Percentiles rank a stretch among this genome's conserved stretches.
Conservation (phyloP, 2,888 invertebrate species). For the Bhutanitis thaidina region DNA sequence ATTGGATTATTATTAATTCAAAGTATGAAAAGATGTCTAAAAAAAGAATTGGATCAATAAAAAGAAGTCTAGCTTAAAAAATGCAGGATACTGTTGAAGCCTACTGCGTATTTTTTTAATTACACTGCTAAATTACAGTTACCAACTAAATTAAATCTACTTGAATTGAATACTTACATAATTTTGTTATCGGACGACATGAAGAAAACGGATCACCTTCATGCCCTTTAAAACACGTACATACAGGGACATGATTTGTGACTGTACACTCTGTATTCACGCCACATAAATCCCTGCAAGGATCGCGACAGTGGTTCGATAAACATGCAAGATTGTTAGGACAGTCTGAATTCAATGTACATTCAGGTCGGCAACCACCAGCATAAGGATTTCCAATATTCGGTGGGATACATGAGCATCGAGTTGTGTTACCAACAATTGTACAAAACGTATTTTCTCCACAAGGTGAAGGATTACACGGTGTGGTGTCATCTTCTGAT, state of each 20-base stretch:
- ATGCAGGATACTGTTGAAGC: too few species aligned
- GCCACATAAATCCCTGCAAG: constrained; percentile 92
- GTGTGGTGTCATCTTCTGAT: constrained; percentile 71
- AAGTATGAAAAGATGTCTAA: too few species aligned
- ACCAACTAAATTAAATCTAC: too few species aligned
- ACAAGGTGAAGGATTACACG: constrained; percentile 90
- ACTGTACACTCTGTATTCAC: constrained; percentile 90
- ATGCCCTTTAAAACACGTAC: constrained; percentile 87
- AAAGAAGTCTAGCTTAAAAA: too few species aligned
- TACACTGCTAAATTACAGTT: too few species aligned
- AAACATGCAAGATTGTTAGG: constrained; percentile 87
- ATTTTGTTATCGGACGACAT: constrained; percentile 81
- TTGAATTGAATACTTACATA: constrained; percentile 69
- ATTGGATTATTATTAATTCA: too few species aligned
- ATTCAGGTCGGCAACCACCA: constrained; percentile 92
- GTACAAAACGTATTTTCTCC: constrained; percentile 91
- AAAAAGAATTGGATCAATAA: too few species aligned
- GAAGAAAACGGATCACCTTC: constrained; percentile 91
- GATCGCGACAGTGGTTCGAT: constrained; percentile 91
- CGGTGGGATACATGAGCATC: constrained; percentile 92
- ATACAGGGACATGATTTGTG: constrained; percentile 90
- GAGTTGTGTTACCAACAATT: constrained; percentile 83
- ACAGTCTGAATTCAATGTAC: constrained; percentile 90
- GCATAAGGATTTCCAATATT: constrained; percentile 93
- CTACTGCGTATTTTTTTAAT: too few species aligned